Evolutionary conservation across 2,888 invertebrate genomes (phyloP).

Genomic region (Caenorhabditis becei): DNA sequence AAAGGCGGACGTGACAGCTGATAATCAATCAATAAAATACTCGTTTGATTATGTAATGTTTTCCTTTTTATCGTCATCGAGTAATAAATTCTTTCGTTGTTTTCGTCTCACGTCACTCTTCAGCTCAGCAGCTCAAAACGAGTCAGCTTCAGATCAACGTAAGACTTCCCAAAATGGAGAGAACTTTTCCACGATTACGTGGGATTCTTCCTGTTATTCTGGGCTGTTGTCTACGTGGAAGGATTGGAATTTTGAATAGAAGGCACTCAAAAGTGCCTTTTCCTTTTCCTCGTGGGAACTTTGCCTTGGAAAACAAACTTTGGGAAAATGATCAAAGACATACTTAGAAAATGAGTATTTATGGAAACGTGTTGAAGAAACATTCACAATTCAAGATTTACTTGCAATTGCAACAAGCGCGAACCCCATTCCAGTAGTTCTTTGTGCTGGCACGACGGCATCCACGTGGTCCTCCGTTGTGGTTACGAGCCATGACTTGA

Average conservation of each 20-base stretch:
- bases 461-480: background rate
- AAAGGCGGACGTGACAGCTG: slow-evolving; percentile 15
- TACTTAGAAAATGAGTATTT: too few relatives aligned
- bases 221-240: too few relatives aligned
- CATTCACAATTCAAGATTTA: too few relatives aligned
- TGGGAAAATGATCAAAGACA: too few relatives aligned
- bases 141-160: background rate
- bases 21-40: slow-evolving; percentile 31
- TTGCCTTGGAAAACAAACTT: too few relatives aligned
- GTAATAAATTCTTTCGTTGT: slow-evolving; percentile 62
- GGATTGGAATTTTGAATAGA: too few relatives aligned
- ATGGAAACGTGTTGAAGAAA: too few relatives aligned
- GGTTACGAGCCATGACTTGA: slow-evolving; percentile 31
- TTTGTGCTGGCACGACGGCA: background rate
- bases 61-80: slow-evolving; percentile 33
- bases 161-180: background rate
- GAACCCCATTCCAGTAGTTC: background rate
- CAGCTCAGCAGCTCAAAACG: slow-evolving; percentile 16
- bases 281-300: too few relatives aligned
- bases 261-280: too few relatives aligned
- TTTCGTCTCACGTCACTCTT: slow-evolving; percentile 3
- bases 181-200: too few relatives aligned
- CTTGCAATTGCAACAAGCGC: background rate
- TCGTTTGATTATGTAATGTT: slow-evolving; percentile 39
- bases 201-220: too few relatives aligned